Conservation (phyloP, 2,888 invertebrate species). For the Cantharis nigra region DNA sequence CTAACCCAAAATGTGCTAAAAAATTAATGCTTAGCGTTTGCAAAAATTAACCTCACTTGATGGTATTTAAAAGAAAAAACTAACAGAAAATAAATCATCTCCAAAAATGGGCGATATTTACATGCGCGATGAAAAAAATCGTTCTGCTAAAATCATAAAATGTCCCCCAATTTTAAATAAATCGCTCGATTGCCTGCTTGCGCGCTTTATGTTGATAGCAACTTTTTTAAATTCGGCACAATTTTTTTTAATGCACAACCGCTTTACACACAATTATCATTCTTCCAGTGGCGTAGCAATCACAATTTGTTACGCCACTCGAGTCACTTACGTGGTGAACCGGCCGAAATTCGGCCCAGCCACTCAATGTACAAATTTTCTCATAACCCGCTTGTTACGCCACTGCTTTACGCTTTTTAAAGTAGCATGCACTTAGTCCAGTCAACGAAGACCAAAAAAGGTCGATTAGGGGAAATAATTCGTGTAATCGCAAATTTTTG, state of each 20-base stretch:
- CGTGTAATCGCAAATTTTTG: too few relatives aligned
- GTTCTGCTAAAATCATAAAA: slow-evolving; percentile 9
- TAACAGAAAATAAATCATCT: slow-evolving; percentile 38
- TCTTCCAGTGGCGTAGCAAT: not conserved
- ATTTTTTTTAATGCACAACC: not conserved
- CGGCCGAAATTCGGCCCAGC: not conserved
- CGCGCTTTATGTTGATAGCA: not conserved
- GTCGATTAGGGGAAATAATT: too few relatives aligned
- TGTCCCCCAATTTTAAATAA: slow-evolving; percentile 16
- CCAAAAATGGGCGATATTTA: slow-evolving; percentile 33
- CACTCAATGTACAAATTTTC: not conserved
- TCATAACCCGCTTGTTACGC: not conserved
- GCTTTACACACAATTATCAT: not conserved
- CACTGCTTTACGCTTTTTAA: not conserved
- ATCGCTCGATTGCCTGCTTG: slow-evolving; percentile 3
- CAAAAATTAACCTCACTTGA: slow-evolving; percentile 4
- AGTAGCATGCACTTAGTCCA: not conserved
- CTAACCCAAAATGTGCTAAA: slow-evolving; percentile 13
- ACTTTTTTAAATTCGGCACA: not conserved
- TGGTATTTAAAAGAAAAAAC: not conserved
- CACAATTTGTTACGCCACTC: not conserved
- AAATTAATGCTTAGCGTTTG: slow-evolving; percentile 16
- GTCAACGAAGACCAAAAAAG: too few relatives aligned
- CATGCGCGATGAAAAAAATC: slow-evolving; percentile 8
- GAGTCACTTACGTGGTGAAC: not conserved